Conservation (phyloP, 2,113 vertebrate species). For the Greenwoodochromis staneri region DNA sequence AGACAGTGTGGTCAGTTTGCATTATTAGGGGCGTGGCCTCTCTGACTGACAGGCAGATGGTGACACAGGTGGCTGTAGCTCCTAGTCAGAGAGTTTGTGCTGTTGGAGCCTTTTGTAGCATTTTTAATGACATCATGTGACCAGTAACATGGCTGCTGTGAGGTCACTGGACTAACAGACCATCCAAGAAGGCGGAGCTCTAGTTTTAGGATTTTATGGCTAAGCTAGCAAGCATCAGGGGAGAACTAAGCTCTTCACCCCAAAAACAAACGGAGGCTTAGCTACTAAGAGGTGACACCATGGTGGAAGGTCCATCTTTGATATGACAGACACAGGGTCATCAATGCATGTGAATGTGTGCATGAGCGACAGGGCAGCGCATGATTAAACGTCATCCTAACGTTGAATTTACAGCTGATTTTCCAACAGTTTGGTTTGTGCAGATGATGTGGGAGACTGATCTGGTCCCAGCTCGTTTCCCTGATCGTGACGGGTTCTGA, state of each 20-base stretch:
- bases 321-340: not conserved
- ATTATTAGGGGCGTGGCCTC: not conserved
- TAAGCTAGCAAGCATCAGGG: not conserved
- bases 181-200: not conserved
- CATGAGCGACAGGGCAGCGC: not conserved
- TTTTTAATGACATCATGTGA: not conserved
- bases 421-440: not conserved
- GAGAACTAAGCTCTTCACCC: not conserved
- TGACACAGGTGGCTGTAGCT: not conserved
- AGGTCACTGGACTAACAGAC: not conserved
- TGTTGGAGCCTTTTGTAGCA: not conserved
- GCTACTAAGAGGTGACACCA: not conserved
- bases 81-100: not conserved
- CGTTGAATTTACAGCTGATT: not conserved
- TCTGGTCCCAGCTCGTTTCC: not conserved
- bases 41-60: not conserved
- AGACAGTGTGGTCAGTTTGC: not conserved
- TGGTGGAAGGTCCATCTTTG: not conserved
- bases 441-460: not conserved
- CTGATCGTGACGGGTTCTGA: not conserved
- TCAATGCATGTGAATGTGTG: not conserved
- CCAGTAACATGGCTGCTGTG: not conserved
- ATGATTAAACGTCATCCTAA: not conserved
- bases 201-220: not conserved
- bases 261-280: not conserved